Evolutionary conservation across 2,797 vertebrate species (phyloP), one percentile per base, ranked within the genome.

Genomic region (Cynodonichthys magdalenae): DNA sequence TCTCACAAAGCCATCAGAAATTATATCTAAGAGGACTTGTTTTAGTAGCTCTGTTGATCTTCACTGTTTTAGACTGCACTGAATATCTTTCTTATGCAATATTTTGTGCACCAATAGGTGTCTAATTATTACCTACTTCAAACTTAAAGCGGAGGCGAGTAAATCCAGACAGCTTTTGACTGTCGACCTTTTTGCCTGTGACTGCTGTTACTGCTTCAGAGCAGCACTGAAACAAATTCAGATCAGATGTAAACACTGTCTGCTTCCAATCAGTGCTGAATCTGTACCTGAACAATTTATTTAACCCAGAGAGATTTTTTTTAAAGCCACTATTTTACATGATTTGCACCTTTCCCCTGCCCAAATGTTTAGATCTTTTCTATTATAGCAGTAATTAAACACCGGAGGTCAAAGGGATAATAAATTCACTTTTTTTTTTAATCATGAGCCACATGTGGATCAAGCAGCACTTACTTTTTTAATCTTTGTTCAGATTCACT

Each of bases 11-110:
- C 63, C 79, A 68, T 71, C 69, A 77, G 75, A 72, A 79, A 76
- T 61, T 48, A 71, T 63, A 54, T 72, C 54, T 64, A 58, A 53
- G 53, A 51, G 44, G 46, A 46, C 56, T 64, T 63, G 53, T 65
- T 86, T 64, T 54, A 63, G 59, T 83, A 74, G 51, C 71, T 78
- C 64, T 69, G n/a, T 51, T 4, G 45, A 41, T 46, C 69, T 52
- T 72, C 87, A 86, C 88, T 61, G 68, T 90, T 85, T 89, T 89
- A 69, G 80, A 83, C 77, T 80, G 69, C 90, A 90, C 89, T 86
- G 81, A 88, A 85, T 84, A 56, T 51, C 48, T 81, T 77, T 63
- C 36, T 71, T 55, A 66, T 52, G 75, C 59, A 75, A 82, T 45
- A 58, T 81, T 83, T 81, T 83, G 70, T 86, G 71, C 83, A 84